Evolutionary conservation across 2,113 vertebrate genomes (phyloP).

Genomic region (Psephotus haematonotus): DNA sequence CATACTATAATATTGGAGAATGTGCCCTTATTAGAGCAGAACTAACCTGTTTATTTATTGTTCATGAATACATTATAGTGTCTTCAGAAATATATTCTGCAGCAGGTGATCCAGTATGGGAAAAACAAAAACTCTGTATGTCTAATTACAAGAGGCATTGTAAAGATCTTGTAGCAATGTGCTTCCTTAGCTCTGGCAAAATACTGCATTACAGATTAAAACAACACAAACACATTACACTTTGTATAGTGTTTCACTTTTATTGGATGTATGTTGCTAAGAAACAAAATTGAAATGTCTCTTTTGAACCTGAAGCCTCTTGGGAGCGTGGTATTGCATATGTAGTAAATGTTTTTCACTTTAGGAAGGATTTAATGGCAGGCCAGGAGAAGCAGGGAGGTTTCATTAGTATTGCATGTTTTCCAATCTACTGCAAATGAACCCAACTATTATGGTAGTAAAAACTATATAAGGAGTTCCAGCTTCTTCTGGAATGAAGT

Average conservation of each 20-base stretch:
- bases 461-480: slow-evolving; percentile 27
- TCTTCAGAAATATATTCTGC: not conserved
- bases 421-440: slow-evolving; percentile 21
- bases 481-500: slow-evolving; percentile 7
- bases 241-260: slow-evolving; percentile 12
- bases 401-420: slow-evolving; percentile 7
- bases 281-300: slow-evolving; percentile 57
- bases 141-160: slow-evolving; percentile 10
- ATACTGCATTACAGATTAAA: slow-evolving; percentile 29
- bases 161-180: not conserved
- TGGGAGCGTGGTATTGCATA: not conserved
- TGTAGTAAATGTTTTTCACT: slow-evolving; percentile 9
- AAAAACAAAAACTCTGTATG: not conserved
- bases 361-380: slow-evolving; percentile 30
- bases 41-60: slow-evolving; percentile 1
- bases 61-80: not conserved
- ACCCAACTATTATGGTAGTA: not conserved
- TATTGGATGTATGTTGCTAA: slow-evolving; percentile 56
- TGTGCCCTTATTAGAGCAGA: slow-evolving; percentile 11
- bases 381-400: not conserved
- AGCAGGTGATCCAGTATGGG: not conserved
- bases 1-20: not conserved
- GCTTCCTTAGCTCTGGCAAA: not conserved
- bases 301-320: slow-evolving; percentile 44
- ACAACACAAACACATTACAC: not conserved